These are phyloP conservation scores for Pardosa pseudoannulata DNA, from an alignment of 2,888 invertebrate species.

Conservation along the genomic window DNA sequence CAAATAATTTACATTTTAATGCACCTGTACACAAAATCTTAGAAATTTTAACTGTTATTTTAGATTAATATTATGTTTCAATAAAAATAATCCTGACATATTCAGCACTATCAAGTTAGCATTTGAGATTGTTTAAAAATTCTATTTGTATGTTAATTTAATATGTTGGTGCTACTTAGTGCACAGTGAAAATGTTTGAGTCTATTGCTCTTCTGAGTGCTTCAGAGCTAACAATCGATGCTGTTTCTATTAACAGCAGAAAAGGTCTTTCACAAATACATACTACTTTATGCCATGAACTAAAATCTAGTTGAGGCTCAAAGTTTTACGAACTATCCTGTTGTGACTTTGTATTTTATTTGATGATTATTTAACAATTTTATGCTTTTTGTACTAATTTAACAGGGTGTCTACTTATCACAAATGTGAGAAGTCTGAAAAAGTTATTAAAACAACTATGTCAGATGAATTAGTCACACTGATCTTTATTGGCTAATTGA, in stretches of 20 bases:
- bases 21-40: too few species aligned
- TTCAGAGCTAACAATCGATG: background rate
- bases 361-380: background rate
- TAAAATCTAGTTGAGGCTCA: background rate
- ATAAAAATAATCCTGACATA: too few species aligned
- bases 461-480: too few species aligned
- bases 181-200: conserved; percentile 4
- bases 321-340: background rate
- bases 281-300: background rate
- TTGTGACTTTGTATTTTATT: background rate
- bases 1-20: too few species aligned
- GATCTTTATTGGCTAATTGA: too few species aligned
- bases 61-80: too few species aligned
- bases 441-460: too few species aligned
- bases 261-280: background rate
- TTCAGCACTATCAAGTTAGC: background rate
- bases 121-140: background rate
- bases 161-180: conserved; percentile 21
- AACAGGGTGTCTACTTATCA: too few species aligned
- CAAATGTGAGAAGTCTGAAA: too few species aligned
- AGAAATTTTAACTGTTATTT: too few species aligned
- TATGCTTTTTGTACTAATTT: too few species aligned
- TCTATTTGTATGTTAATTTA: background rate
- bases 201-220: background rate
- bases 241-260: background rate